Conservation (phyloP, 2,113 vertebrate species). For the Microcebus tavaratra region DNA sequence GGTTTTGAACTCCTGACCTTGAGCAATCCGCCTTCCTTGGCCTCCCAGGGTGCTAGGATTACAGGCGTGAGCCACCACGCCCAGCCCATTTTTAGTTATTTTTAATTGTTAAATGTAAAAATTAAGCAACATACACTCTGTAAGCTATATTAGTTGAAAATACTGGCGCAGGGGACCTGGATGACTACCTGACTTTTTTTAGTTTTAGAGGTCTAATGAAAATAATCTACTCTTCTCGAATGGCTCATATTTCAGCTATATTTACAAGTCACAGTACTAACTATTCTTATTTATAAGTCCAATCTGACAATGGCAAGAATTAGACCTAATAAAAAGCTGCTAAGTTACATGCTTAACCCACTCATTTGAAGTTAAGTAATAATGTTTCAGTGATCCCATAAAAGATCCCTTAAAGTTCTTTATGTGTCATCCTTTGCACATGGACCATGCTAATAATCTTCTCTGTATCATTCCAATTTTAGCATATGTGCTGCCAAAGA, state of each 20-base stretch:
- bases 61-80: no score
- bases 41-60: no score
- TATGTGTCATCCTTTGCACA: no score
- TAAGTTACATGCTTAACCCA: neutral
- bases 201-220: neutral
- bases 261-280: neutral
- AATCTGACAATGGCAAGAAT: neutral
- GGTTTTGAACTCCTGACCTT: no score
- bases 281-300: neutral
- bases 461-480: no score
- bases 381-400: neutral
- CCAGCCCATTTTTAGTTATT: conserved; percentile 25
- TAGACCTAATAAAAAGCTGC: neutral
- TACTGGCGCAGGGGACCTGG: neutral
- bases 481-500: no score
- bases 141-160: conserved; percentile 23
- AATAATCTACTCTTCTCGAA: neutral
- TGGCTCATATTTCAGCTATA: neutral
- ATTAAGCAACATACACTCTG: neutral
- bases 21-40: no score
- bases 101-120: conserved; percentile 39
- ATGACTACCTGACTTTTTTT: conserved; percentile 28
- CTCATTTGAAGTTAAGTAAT: neutral
- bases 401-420: no score
- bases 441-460: no score